These are phyloP conservation scores for Synchiropus splendidus DNA, from an alignment of 2,113 vertebrate genomes.

Conservation along the genomic window DNA sequence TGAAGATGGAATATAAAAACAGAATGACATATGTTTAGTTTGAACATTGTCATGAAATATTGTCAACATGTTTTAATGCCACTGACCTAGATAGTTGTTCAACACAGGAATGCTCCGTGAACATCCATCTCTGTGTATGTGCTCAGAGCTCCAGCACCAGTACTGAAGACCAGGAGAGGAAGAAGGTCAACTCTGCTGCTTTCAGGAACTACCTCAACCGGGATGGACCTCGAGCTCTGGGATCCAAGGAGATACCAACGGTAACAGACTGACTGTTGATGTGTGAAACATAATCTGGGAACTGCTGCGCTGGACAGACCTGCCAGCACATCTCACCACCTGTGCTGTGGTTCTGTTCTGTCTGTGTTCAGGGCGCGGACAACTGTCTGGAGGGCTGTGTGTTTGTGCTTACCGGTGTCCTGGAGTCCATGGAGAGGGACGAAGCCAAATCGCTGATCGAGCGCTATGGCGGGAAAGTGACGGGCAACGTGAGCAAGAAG, in stretches of 20 bases:
- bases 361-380: conserved; percentile 78
- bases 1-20: no score
- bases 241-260: conserved; percentile 89
- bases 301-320: no score
- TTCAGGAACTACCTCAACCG: conserved; percentile 89
- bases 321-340: no score
- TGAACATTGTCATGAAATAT: no score
- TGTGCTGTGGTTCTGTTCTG: not conserved
- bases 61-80: no score
- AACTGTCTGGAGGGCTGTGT: conserved; percentile 93
- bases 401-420: conserved; percentile 89
- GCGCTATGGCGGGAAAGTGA: conserved; percentile 92
- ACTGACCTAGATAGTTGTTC: no score
- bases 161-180: conserved; percentile 88
- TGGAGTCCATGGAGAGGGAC: conserved; percentile 92
- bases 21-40: no score
- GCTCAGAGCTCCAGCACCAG: conserved; percentile 64
- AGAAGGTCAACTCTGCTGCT: conserved; percentile 74
- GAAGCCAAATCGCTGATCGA: conserved; percentile 88
- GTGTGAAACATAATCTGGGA: no score
- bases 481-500: conserved; percentile 90
- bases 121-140: not conserved
- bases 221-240: conserved; percentile 90
- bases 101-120: no score
- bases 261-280: no score